phyloP scores from a whole-genome alignment of 2,113 vertebrate genomes.

The Myrmecophaga tridactyla region DNA sequence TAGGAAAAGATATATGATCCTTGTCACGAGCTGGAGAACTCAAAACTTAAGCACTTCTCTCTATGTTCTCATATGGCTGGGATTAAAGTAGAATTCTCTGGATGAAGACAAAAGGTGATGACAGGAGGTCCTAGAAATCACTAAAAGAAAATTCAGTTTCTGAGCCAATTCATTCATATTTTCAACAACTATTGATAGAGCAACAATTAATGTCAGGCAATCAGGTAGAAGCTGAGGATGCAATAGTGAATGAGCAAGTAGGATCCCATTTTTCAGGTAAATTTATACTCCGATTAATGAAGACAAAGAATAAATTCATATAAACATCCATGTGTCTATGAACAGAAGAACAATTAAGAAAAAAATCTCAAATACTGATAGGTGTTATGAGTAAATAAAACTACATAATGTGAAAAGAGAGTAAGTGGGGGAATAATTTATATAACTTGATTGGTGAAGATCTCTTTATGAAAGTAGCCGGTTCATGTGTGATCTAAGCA shows the following conservation, averaged over 20 bases:
- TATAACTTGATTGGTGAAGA: not conserved
- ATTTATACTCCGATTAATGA: not conserved
- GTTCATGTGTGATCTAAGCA: not conserved
- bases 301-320: not conserved
- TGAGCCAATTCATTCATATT: not conserved
- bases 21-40: not conserved
- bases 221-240: not conserved
- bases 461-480: not conserved
- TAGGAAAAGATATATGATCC: not conserved
- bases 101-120: not conserved
- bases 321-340: not conserved
- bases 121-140: not conserved
- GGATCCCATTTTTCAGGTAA: not conserved
- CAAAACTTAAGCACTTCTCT: not conserved
- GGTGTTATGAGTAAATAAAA: not conserved
- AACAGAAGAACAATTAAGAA: not conserved
- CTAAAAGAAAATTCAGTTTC: not conserved
- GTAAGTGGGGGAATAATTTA: not conserved
- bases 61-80: not conserved
- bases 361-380: not conserved
- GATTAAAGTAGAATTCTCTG: not conserved
- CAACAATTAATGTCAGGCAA: not conserved
- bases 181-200: not conserved
- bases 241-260: not conserved
- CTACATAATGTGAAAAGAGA: not conserved